Conservation (phyloP, 2,888 invertebrate genomes). For the Cartodere bifasciata region DNA sequence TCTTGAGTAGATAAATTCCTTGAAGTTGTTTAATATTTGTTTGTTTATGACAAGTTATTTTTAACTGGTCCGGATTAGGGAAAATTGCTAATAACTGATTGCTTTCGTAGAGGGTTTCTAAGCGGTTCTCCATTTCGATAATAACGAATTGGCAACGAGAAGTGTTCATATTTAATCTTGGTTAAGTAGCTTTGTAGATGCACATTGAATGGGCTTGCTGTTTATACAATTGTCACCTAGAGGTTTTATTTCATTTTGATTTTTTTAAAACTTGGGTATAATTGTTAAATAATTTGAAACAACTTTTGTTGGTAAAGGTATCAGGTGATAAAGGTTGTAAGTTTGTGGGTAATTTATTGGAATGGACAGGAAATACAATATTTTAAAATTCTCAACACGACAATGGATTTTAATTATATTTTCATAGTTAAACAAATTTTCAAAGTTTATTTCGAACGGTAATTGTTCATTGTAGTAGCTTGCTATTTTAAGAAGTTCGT, state of each 20-base stretch:
- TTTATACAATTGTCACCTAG: constrained; percentile 1
- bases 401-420: neutral
- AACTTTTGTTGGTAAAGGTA: neutral
- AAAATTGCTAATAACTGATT: no score
- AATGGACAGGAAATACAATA: neutral
- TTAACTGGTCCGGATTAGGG: no score
- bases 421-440: neutral
- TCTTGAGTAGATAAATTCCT: no score
- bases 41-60: no score
- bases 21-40: no score
- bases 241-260: neutral
- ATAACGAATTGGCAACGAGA: no score
- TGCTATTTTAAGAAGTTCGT: neutral
- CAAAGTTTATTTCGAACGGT: constrained; percentile 1
- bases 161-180: no score
- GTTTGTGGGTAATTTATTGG: neutral
- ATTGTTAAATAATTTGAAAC: neutral
- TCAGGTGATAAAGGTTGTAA: neutral
- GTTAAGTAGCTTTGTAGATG: no score
- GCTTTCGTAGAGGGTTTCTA: no score
- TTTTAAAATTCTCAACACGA: neutral
- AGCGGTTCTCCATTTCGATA: no score
- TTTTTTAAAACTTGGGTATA: neutral
- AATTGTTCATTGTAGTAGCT: neutral
- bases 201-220: neutral